phyloP scores from a whole-genome alignment of 2,113 vertebrate species.

The Isurus oxyrinchus region DNA sequence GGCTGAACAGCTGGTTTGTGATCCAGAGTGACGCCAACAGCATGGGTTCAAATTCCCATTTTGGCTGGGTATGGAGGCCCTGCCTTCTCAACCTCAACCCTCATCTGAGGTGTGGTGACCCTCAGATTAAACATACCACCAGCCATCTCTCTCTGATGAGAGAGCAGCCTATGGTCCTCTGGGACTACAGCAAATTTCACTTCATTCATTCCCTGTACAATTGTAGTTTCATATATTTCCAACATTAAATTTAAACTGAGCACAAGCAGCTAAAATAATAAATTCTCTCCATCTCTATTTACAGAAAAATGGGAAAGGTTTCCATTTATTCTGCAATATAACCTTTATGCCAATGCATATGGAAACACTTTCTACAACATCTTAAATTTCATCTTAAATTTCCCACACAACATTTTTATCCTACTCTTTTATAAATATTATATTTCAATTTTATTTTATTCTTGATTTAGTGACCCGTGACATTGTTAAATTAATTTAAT shows the following conservation, averaged over 20 bases:
- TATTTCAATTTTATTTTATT: background rate
- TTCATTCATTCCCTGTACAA: background rate
- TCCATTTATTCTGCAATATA: background rate
- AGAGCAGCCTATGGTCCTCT: too few relatives aligned
- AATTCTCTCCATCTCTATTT: background rate
- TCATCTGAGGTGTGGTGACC: too few relatives aligned
- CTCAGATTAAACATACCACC: too few relatives aligned
- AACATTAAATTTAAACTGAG: background rate
- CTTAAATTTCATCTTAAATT: background rate
- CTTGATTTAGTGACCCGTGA: conserved; percentile 16
- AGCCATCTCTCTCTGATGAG: too few relatives aligned
- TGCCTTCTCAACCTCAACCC: too few relatives aligned
- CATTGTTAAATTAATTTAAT: background rate
- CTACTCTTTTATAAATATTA: background rate
- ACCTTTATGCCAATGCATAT: background rate
- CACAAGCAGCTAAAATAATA: background rate
- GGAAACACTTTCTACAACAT: background rate
- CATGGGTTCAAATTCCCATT: too few relatives aligned
- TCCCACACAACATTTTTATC: background rate
- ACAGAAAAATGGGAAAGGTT: background rate
- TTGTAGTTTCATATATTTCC: background rate
- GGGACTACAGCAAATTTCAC: too few relatives aligned
- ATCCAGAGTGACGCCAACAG: too few relatives aligned
- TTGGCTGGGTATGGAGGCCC: too few relatives aligned
- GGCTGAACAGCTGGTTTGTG: too few relatives aligned